Evolutionary conservation across 2,888 invertebrate genomes (phyloP).

Genomic region (Orgyia antiqua): DNA sequence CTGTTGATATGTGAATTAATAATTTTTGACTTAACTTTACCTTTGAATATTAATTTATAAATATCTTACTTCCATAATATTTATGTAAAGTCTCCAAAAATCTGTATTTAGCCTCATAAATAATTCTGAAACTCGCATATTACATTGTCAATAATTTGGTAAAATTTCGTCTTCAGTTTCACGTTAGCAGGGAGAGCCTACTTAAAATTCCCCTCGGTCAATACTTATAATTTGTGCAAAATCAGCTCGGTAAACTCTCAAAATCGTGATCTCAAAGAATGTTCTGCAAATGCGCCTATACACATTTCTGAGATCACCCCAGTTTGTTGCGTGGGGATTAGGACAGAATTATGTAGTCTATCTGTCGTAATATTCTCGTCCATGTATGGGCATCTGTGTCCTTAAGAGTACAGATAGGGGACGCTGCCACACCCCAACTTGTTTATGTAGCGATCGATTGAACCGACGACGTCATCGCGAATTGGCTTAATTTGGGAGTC

Average conservation of each 20-base stretch:
- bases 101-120: constrained; percentile 1
- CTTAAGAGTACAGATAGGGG: constrained; percentile 51
- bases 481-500: constrained; percentile 39
- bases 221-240: constrained; percentile 12
- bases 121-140: constrained; percentile 3
- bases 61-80: too few relatives aligned
- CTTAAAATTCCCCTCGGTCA: constrained; percentile 10
- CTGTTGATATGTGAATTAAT: too few relatives aligned
- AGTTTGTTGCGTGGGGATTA: constrained; percentile 30
- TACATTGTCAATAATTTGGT: neutral
- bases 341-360: constrained; percentile 43
- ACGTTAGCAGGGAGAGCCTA: neutral
- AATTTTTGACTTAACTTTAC: too few relatives aligned
- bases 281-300: constrained; percentile 21
- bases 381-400: constrained; percentile 63
- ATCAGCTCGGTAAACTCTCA: constrained; percentile 13
- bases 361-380: constrained; percentile 40
- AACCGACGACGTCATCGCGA: constrained; percentile 31
- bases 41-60: too few relatives aligned
- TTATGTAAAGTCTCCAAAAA: too few relatives aligned
- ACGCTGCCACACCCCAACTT: constrained; percentile 46
- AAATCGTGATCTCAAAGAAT: constrained; percentile 17
- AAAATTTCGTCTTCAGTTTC: neutral
- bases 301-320: constrained; percentile 19
- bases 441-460: constrained; percentile 68